Evolutionary conservation across 1,140 invertebrate genomes (phyloP).

Genomic region (Rhysida immarginata): DNA sequence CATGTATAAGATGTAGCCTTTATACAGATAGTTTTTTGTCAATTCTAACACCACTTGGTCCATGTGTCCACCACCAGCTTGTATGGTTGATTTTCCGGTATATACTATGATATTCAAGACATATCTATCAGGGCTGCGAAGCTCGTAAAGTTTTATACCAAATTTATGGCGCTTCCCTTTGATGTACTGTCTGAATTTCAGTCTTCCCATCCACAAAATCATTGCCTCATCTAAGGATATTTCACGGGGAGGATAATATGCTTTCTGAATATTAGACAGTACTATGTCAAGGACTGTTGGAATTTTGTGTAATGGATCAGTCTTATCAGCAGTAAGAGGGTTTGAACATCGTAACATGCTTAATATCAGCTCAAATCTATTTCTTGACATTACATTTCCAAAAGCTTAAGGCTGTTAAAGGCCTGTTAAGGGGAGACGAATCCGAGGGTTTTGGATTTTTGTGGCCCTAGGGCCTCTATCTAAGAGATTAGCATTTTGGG

Average conservation of each 20-base stretch:
- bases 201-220: neutral
- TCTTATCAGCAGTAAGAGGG: no score
- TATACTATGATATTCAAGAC: neutral
- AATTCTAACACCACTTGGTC: conserved; percentile 13
- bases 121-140: neutral
- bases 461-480: no score
- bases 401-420: no score
- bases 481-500: no score
- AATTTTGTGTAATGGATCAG: no score
- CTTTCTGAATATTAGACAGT: no score
- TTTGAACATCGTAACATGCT: no score
- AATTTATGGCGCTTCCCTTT: neutral
- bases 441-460: no score
- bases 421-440: no score
- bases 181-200: neutral
- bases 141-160: neutral
- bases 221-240: neutral
- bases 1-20: conserved; percentile 12
- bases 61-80: neutral
- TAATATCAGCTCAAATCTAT: no score
- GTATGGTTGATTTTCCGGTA: neutral
- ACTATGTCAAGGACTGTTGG: no score
- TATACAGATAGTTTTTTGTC: conserved; percentile 5
- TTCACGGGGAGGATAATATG: neutral
- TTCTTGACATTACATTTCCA: no score